Base-by-base conservation (phyloP, 2,113 vertebrate species). In the Sardina pilchardus region DNA sequence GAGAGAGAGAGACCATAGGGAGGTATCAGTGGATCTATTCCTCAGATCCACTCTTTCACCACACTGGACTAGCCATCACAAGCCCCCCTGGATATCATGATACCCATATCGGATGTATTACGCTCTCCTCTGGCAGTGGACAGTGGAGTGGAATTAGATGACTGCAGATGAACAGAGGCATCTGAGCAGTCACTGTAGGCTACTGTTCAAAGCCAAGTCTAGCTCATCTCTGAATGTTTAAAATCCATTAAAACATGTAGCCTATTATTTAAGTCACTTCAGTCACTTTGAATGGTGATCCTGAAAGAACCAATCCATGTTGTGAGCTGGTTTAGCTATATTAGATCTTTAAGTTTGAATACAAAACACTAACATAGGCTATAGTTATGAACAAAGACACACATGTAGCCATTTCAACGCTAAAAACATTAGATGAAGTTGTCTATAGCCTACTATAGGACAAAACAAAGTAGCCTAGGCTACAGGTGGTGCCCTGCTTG, bases 71-170 rank as follows among this genome's bases (percentile, higher is more conserved):
- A 24, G 82, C 43, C 87, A 21, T 36, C 86, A 45, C 42, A 84
- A 47, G 39, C 84, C 86, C 85, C 71, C 45, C 75, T 86, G 17
- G 48, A 90, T 85, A 82, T 82, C 7, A 82, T 84, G 82, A 48
- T 85, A 86, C 85, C 82, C 87, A 82, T 89, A 87, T 90, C 83
- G 81, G 67, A 87, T 89, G 87, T 88, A 82, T 89, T 6, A 85
- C 87, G 83, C 36, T 34, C 26, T 34, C 84, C 87, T 84, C 86
- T 86, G 85, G 87, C 86, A 86, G n/a, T 39, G 4, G 82, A 39
- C 50, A 67, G 81, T 67, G 45, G 82, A 86, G 82, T 84, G 83
- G 47, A 85, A 81, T 88, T 36, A 56, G 85, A 85, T 86, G 45
- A 88, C 30, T 36, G 71, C 30, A 0, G 71, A 78, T 63, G 21